A percentile compares a stretch with the other conserved stretches of the same genome.
Evolutionary conservation across 2,888 invertebrate genomes (phyloP).

Genomic region (Dryadula phaetusa): DNA sequence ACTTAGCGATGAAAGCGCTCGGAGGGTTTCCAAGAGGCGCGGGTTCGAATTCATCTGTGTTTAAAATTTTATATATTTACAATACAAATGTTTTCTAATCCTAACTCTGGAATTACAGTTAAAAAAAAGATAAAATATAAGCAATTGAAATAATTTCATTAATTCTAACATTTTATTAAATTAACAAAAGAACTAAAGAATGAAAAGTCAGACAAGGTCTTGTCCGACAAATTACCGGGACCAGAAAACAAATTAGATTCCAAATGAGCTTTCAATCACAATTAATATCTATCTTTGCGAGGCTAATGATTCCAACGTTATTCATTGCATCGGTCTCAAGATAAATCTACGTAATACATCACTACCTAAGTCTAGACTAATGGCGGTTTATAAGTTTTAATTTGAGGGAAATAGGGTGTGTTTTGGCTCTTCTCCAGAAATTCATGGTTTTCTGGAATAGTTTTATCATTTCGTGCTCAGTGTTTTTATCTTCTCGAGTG

Average conservation of each 20-base stretch:
- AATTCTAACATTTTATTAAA: too few species aligned
- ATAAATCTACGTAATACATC: slow-evolving; percentile 5
- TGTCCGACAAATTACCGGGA: not conserved
- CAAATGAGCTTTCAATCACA: slow-evolving; percentile 23
- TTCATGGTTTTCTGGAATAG: not conserved
- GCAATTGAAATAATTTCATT: too few species aligned
- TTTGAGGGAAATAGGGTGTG: not conserved
- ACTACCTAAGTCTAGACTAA: slow-evolving; percentile 15
- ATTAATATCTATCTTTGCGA: slow-evolving; percentile 22
- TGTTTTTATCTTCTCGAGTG: too few species aligned
- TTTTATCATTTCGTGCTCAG: too few species aligned
- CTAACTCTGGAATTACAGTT: too few species aligned
- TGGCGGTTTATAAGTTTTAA: not conserved
- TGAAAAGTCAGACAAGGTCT: not conserved
- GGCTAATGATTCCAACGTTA: slow-evolving; percentile 7
- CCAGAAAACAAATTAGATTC: slow-evolving; percentile 13
- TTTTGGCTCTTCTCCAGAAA: not conserved
- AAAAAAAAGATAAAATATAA: too few species aligned
- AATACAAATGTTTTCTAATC: too few species aligned
- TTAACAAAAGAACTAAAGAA: too few species aligned
- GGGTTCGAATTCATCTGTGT: too few species aligned
- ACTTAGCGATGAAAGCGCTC: too few species aligned
- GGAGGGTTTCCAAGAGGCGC: too few species aligned
- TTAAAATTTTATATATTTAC: too few species aligned
- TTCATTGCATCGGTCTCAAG: slow-evolving; percentile 16